These are phyloP conservation scores for Phylloscopus trochiloides DNA, from an alignment of 2,113 vertebrate genomes.

Conservation along the genomic window DNA sequence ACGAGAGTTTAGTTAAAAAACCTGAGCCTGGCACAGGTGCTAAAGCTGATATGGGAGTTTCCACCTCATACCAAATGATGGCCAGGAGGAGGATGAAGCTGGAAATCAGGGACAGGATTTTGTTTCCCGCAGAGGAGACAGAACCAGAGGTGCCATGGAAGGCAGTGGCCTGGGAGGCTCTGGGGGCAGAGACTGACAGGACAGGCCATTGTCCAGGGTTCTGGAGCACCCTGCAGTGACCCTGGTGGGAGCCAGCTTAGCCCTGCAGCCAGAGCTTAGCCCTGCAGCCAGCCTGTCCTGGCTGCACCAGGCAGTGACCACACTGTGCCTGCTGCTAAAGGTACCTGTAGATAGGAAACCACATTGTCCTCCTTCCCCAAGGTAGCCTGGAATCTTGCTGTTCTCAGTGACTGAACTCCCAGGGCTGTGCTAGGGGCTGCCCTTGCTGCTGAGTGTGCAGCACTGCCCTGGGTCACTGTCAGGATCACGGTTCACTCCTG, in stretches of 20 bases:
- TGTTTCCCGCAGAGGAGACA: neutral
- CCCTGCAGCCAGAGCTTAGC: neutral
- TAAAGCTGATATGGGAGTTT: fast-evolving
- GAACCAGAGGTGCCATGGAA: fast-evolving
- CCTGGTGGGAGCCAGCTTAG: neutral
- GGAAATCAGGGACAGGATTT: neutral
- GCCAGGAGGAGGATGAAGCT: neutral
- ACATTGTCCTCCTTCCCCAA: neutral
- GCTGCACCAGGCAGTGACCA: neutral
- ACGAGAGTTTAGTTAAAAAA: neutral
- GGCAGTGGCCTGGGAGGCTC: neutral
- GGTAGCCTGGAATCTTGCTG: neutral
- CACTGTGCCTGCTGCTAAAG: neutral
- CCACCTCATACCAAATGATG: fast-evolving
- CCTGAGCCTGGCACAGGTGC: neutral
- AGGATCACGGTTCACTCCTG: fast-evolving
- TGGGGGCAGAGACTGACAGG: neutral
- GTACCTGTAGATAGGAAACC: neutral
- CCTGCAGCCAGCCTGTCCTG: neutral
- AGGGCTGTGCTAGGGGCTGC: neutral
- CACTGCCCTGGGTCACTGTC: fast-evolving
- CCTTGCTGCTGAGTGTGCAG: neutral
- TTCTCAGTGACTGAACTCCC: fast-evolving
- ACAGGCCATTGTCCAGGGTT: neutral
- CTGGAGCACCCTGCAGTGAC: neutral